Percentiles rank a stretch among this genome's conserved stretches.
phyloP scores from a whole-genome alignment of 2,113 vertebrate species.

The Coracopsis vasa region DNA sequence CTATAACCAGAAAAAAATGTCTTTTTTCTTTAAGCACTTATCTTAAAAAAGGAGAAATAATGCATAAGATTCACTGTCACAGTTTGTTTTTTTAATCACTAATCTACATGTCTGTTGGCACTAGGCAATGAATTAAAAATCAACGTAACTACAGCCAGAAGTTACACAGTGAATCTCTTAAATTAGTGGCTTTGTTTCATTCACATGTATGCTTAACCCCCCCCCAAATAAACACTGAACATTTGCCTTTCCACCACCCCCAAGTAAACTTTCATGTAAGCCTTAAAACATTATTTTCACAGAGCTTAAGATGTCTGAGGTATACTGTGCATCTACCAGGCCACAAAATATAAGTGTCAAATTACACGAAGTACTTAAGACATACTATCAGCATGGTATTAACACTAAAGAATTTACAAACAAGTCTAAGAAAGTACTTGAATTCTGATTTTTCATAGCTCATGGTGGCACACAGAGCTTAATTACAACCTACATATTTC shows the following conservation, averaged over 20 bases:
- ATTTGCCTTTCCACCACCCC: neutral
- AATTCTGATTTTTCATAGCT: neutral
- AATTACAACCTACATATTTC: neutral
- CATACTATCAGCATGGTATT: neutral
- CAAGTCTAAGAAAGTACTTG: neutral
- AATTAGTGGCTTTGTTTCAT: neutral
- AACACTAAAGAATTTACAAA: neutral
- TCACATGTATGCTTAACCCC: neutral
- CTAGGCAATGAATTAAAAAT: neutral
- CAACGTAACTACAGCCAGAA: neutral
- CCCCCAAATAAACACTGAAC: neutral
- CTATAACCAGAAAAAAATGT: neutral
- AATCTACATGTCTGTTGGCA: neutral
- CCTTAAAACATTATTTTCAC: neutral
- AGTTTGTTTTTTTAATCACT: neutral
- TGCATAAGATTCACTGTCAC: neutral
- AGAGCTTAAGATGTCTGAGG: neutral
- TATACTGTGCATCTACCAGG: neutral
- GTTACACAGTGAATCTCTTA: neutral
- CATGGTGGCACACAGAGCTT: accelerated
- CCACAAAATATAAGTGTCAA: neutral
- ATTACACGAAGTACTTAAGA: neutral
- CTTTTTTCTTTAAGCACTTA: neutral
- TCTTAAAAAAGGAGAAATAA: neutral
- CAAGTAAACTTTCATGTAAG: neutral